Evolutionary conservation across 2,113 vertebrate species (phyloP), one percentile per base, ranked within the genome.

Genomic region (Elaphurus davidianus): DNA sequence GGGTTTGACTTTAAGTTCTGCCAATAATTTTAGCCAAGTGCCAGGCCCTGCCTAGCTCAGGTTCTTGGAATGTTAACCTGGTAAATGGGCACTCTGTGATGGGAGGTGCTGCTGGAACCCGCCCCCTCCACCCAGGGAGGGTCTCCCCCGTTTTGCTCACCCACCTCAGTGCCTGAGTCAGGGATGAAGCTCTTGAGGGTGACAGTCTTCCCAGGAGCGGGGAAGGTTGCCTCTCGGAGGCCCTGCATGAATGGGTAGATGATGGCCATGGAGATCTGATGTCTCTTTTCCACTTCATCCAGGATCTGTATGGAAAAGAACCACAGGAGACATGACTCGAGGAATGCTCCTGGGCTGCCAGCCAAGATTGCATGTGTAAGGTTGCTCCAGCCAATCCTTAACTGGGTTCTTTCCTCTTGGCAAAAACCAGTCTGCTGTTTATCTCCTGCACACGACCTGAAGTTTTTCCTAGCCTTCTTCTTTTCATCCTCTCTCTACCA

Each of bases 231-330:
- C 98, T 99, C 99, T 82, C 99, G 98, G 21, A 99, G 99, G 85
- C 99, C 99, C 98, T 99, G 99, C 99, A 99, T 99, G 99, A 99
- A 99, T 4, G 99, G 99, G 97, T 99, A 99, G 91, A 99, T 99
- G 98, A 99, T 99, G 0, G 99, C 99, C 99, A 99, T 99, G 97
- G 99, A 99, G 97, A 99, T 99, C 99, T 99, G 99, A 28, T 99
- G 99, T 15, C 99, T 98, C 98, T 99, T 99, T 98, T 99, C 99
- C 97, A 99, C 99, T 98, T 99, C 99, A 0, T 99, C 99, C 96
- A 99, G 99, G 97, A 99, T 99, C 99, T 99, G 95, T 1, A 19
- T 5, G 47, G 89, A 57, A 67, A 82, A 79, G 17, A 67, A n/a
- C 47, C 33, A 36, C 0, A 0, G 28, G 36, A 27, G 17, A 19